Evolutionary conservation across 2,888 invertebrate species (phyloP).

Genomic region (Caenorhabditis sinica): DNA sequence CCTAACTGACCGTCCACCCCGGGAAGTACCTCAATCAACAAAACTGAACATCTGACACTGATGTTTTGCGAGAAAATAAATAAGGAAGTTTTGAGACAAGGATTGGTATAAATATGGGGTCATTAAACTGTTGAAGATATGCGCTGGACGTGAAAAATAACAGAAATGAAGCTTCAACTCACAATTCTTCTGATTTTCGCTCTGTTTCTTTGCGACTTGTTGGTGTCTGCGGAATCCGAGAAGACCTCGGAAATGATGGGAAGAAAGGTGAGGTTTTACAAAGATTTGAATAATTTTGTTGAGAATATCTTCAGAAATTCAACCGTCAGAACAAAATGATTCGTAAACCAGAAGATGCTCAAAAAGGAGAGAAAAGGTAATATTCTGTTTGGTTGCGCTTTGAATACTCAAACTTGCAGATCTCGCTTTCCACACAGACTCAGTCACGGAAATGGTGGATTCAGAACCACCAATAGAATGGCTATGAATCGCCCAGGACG

Average conservation of each 20-base stretch:
- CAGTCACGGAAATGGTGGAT: neutral
- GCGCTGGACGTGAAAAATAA: too few relatives aligned
- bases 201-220: conserved; percentile 12
- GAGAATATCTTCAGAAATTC: conserved; percentile 1
- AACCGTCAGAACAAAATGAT: conserved; percentile 2
- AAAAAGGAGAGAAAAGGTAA: conserved; percentile 4
- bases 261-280: neutral
- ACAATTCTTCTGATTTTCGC: conserved; percentile 20
- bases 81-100: conserved; percentile 19
- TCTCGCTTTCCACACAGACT: conserved; percentile 8
- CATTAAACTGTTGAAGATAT: too few relatives aligned
- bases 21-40: conserved; percentile 13
- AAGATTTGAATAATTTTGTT: too few relatives aligned
- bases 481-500: neutral
- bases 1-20: neutral
- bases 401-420: neutral
- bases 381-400: too few relatives aligned
- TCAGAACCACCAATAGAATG: conserved; percentile 3
- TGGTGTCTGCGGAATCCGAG: conserved; percentile 27
- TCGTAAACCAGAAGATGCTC: neutral
- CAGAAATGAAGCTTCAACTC: conserved; percentile 20
- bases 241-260: conserved; percentile 16
- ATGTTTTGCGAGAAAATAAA: conserved; percentile 30
- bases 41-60: conserved; percentile 34
- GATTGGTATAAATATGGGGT: conserved; percentile 21